Base-by-base conservation (phyloP, 2,797 vertebrate genomes). In the Alfaro cultratus region DNA sequence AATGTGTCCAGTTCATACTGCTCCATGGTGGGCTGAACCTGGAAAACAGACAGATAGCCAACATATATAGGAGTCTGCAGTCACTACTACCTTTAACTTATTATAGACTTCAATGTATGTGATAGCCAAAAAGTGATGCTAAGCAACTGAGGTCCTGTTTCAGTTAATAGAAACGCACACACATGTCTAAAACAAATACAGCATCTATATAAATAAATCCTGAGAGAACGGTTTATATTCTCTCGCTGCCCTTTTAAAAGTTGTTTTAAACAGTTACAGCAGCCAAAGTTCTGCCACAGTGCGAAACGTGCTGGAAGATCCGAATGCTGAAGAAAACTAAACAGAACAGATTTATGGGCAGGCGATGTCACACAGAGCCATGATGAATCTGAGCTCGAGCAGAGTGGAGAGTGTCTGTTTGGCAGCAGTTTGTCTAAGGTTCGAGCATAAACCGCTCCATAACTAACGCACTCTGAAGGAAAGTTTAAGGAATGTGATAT, bases 1-100 rank as follows among this genome's bases (percentile, higher is more conserved):
- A 99, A 99, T 0, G 96, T 99, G 94, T 99, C 98, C 92, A 97
- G 94, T 86, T 98, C 96, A 4, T 98, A 99, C 89, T 98, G 97
- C 29, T 97, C 96, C 97, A 98, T 98, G 79, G 96, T 95, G 76
- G 97, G 97, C 90, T 96, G 96, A 57, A 99, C 97, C 99, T 99
- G 79, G 8, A 86, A n/a, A 41, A 55, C 23, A n/a, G 51, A 74
- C 8, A 8, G 64, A 41, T 12, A 5, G 43, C 21, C 34, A 23
- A 68, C 39, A 26, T 43, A 13, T 26, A 23, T 62, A 34, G 15
- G 15, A 36, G 34, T 34, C 62, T 9, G 34, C 16, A 4, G 9
- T 39, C 67, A n/a, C 39, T 26, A 7, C 6, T 1, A 45, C 6
- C 39, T 70, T 13, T n/a, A 45, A 70, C 23, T 4, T 29, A 70